Evolutionary conservation across 2,113 vertebrate species (phyloP), one percentile per base, ranked within the genome.

Genomic region (Eubucco bourcierii): DNA sequence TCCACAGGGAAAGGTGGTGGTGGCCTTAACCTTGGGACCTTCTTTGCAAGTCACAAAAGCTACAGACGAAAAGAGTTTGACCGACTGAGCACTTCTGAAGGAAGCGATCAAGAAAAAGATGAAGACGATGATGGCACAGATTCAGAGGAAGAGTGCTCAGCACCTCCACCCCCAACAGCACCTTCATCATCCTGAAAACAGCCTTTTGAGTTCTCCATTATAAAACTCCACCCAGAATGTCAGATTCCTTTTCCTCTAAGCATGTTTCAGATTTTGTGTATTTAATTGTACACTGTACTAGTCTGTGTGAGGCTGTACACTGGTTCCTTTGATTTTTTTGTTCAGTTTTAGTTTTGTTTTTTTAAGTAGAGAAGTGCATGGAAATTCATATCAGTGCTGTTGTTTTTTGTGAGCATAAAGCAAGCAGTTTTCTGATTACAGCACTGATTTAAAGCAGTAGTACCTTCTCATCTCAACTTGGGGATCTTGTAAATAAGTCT

Each of bases 51-150:
- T 67, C 99, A 98, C 59, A 98, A 99, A 93, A 98, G 99, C 87
- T 99, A 99, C 96, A 99, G 98, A 75, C 98, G 98, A 4, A 99
- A 99, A 96, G 99, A 99, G 33, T 99, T 99, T 65, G 99, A 99
- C 97, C 98, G 99, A 66, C 98, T 99, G 61, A 99, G 99, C 91
- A 99, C 99, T 24, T 52, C 50, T 0, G 99, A 99, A 93, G 99
- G 98, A 66, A 99, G 99, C 11, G 99, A 99, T 96, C 99, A 98
- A 88, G 99, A 99, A 95, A 98, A 99, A 89, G 98, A 99, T 5
- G 98, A 98, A 1, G 99, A 99, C 33, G 98, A 99, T 5, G 98
- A 99, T 4, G 98, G 98, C 67, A 98, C 98, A 6, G 99, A 99
- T 88, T 99, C 99, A 0, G 99, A 99, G 94, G 99, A 99, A 91